Conservation (phyloP, 2,797 vertebrate genomes). For the Heliangelus exortis region DNA sequence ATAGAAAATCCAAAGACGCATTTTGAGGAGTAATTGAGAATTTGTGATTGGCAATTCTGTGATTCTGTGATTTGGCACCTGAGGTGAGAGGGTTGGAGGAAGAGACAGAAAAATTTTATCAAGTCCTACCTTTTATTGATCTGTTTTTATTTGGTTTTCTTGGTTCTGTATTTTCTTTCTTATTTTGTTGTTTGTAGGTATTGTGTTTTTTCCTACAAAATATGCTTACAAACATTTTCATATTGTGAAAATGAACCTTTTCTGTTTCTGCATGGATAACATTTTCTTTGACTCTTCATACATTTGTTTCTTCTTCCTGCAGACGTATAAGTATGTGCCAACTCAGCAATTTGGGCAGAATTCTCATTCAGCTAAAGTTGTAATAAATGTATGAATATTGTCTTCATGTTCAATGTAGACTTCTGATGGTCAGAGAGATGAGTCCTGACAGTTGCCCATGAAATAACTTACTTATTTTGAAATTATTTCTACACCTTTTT, state of each 20-base stretch:
- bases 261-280: not conserved
- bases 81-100: not conserved
- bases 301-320: not conserved
- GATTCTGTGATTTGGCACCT: not conserved
- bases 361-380: not conserved
- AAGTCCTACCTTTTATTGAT: not conserved
- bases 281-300: not conserved
- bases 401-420: not conserved
- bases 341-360: not conserved
- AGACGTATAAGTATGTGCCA: not conserved
- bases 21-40: not conserved
- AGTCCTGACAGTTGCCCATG: not conserved
- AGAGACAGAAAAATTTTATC: not conserved
- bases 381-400: not conserved
- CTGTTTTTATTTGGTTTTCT: not conserved
- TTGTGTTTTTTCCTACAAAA: not conserved
- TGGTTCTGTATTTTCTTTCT: not conserved
- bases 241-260: not conserved
- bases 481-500: not conserved
- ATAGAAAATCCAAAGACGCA: not conserved
- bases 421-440: not conserved
- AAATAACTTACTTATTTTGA: not conserved
- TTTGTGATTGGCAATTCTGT: too few relatives aligned
- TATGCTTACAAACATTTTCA: not conserved
- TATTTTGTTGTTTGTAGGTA: not conserved